These are phyloP conservation scores for Cuniculus paca DNA, from an alignment of 2,797 vertebrate species.

Conservation along the genomic window DNA sequence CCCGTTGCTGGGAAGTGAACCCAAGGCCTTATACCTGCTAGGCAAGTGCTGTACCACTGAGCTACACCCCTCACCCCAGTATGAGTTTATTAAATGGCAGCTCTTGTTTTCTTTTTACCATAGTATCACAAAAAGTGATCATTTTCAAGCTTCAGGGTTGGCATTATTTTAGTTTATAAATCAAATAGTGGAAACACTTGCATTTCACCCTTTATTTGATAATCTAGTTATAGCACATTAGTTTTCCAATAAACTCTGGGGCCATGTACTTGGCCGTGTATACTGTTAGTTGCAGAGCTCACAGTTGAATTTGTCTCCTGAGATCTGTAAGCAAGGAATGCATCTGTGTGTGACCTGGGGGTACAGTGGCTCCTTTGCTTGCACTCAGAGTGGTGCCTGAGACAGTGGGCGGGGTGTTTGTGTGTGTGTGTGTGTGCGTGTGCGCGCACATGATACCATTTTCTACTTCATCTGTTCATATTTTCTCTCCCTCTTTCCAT, in stretches of 20 bases:
- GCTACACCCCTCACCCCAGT: neutral
- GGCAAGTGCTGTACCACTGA: neutral
- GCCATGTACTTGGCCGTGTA: constrained; percentile 68
- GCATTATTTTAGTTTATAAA: constrained; percentile 64
- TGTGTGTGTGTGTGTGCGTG: no score
- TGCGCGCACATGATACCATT: constrained; percentile 16
- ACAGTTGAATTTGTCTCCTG: neutral
- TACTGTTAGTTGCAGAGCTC: constrained; percentile 14
- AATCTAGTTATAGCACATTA: neutral
- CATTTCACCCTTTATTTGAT: constrained; percentile 24
- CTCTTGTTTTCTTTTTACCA: constrained; percentile 32
- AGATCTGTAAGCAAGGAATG: neutral
- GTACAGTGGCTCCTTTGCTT: neutral
- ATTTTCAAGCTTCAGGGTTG: constrained; percentile 15
- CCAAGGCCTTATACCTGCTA: neutral
- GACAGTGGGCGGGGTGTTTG: neutral
- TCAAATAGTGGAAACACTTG: constrained; percentile 6
- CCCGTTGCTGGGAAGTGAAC: neutral
- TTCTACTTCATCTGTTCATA: neutral
- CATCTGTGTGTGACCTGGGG: neutral
- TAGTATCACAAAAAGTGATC: neutral
- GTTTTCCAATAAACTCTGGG: constrained; percentile 57
- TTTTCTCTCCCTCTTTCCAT: neutral
- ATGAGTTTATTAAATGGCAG: constrained; percentile 48
- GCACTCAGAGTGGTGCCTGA: neutral